Conservation (phyloP, 2,888 invertebrate species). For the Isotomurus palustris region DNA sequence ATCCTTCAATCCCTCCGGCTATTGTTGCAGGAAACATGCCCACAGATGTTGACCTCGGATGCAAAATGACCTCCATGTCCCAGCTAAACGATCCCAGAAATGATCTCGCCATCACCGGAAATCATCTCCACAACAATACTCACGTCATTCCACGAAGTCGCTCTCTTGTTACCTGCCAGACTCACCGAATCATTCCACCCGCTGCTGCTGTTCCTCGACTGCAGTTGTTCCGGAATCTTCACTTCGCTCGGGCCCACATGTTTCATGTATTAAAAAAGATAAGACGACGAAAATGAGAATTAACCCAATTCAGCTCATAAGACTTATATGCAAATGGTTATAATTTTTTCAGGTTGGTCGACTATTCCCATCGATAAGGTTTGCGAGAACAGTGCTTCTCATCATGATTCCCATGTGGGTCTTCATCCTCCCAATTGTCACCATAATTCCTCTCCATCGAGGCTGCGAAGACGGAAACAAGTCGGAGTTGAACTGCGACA, state of each 20-base stretch:
- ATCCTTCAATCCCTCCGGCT: constrained; percentile 29
- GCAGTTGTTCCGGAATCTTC: constrained; percentile 43
- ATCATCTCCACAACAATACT: background rate
- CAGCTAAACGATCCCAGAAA: constrained; percentile 14
- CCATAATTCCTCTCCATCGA: constrained; percentile 45
- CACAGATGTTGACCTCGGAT: constrained; percentile 29
- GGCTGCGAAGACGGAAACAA: constrained; percentile 38
- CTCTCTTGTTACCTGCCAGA: constrained; percentile 40
- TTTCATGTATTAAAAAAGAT: constrained; percentile 46
- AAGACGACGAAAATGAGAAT: background rate
- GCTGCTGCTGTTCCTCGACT: constrained; percentile 28
- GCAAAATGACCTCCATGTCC: constrained; percentile 30
- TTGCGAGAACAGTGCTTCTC: constrained; percentile 45
- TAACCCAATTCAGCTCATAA: background rate
- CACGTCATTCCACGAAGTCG: constrained; percentile 28
- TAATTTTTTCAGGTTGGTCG: constrained; percentile 38
- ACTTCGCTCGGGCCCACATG: constrained; percentile 43
- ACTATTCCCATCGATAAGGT: constrained; percentile 45
- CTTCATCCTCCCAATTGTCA: constrained; percentile 46
- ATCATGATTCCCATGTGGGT: constrained; percentile 47
- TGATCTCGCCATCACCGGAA: background rate
- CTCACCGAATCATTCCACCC: constrained; percentile 29
- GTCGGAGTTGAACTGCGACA: constrained; percentile 40
- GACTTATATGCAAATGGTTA: background rate
- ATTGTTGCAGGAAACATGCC: constrained; percentile 33